Conservation (phyloP, 1,140 invertebrate genomes). For the Drosophila rhopaloa region DNA sequence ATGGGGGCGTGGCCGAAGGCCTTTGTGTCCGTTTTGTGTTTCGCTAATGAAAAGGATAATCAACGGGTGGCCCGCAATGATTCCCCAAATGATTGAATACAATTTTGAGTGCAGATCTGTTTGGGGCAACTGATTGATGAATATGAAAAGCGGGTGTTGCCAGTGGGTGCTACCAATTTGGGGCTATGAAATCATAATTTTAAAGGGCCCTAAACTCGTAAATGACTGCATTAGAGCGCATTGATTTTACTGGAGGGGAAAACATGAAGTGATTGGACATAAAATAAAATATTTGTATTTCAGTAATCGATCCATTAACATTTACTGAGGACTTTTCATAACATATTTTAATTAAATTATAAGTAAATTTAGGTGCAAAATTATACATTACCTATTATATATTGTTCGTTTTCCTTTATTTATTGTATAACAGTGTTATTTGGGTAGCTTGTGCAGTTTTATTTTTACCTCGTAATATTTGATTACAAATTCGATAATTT, state of each 20-base stretch:
- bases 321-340: too few species aligned
- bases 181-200: constrained; percentile 1
- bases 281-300: too few species aligned
- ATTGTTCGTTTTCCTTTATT: too few species aligned
- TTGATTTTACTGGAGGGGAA: not conserved
- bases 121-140: constrained; percentile 39
- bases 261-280: too few species aligned
- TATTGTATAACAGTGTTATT: too few species aligned
- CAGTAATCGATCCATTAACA: too few species aligned
- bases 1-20: constrained; percentile 19
- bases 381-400: too few species aligned
- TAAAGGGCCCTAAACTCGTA: not conserved
- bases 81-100: constrained; percentile 45
- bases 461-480: too few species aligned
- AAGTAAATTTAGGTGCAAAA: too few species aligned
- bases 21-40: constrained; percentile 39
- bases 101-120: constrained; percentile 37
- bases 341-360: too few species aligned
- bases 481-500: too few species aligned
- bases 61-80: constrained; percentile 47
- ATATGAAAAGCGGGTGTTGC: not conserved
- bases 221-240: not conserved
- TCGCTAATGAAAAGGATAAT: constrained; percentile 71
- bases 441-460: too few species aligned
- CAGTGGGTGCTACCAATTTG: not conserved